phyloP scores from a whole-genome alignment of 2,888 invertebrate genomes.

The Bimastos eiseni region DNA sequence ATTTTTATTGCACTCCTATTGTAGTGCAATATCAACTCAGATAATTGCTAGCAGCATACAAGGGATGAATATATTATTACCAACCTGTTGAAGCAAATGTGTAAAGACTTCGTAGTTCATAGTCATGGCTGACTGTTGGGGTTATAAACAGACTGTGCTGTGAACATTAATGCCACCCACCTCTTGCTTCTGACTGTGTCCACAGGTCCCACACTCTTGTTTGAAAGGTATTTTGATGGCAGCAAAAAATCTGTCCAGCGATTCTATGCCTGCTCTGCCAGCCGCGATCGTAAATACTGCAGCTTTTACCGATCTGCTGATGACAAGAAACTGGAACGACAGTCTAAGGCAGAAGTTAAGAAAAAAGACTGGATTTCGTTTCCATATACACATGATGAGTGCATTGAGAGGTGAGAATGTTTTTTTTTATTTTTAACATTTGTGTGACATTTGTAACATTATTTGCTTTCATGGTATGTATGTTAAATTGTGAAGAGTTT shows the following conservation, averaged over 20 bases:
- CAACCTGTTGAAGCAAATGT: background rate
- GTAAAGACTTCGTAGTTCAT: background rate
- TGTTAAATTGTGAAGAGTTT: too few relatives aligned
- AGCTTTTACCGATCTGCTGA: conserved; percentile 70
- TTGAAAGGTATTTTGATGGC: conserved; percentile 36
- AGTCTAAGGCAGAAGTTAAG: conserved; percentile 7
- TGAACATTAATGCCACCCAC: background rate
- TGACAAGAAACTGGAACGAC: conserved; percentile 62
- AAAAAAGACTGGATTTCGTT: background rate
- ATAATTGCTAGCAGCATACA: too few relatives aligned
- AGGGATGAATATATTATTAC: background rate
- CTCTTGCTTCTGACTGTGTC: background rate
- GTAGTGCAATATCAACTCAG: too few relatives aligned
- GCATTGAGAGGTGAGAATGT: background rate
- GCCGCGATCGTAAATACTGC: conserved; percentile 78
- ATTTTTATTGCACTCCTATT: too few relatives aligned
- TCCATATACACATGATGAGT: background rate
- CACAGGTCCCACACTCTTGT: conserved; percentile 43
- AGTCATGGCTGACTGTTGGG: background rate
- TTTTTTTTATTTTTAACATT: too few relatives aligned
- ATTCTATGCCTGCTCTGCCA: conserved; percentile 83
- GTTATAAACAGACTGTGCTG: background rate
- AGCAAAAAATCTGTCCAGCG: conserved; percentile 19
- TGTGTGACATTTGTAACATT: background rate
- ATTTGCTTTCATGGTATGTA: background rate